Base-by-base conservation (phyloP, 2,888 invertebrate species). In the Meganola albula region DNA sequence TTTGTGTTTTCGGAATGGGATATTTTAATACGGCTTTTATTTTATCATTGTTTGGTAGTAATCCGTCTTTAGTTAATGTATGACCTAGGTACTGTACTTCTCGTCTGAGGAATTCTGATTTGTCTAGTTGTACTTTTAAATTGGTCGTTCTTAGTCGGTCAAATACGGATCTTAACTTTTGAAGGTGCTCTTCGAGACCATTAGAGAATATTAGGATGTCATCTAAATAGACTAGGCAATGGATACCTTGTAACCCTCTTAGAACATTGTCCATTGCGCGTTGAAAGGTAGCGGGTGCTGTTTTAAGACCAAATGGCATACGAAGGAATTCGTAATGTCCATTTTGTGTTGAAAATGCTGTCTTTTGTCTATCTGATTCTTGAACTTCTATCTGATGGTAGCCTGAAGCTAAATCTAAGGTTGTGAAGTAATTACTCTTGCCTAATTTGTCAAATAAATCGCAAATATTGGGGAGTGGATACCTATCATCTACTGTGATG, bases 281-380 rank as follows among this genome's bases (percentile, higher is more conserved):
- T 12, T 26, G 32, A 9, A 37, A 37, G 1, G 32, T 37, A 1
- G 20, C 24, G 1, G 36, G 36, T n/a, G 36, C 36, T 0, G 16
- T 31, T 10, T 37, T 16, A 1, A 58, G 18, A 0, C 56, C 57
- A 27, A 63, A 58, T 0, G 53, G 57, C 51, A 56, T 56, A 5
- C 55, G 24, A 0, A 21, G 13, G 10, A 58, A 60, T 37, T 58
- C 54, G 12, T 32, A 59, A 10, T 58, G 56, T 0, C 52, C 53
- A 1, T 10, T 32, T 4, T 34, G 46, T 2, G 53, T 56, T 2
- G 24, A 42, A 14, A 58, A 58, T 0, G 52, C 56, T 4, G 51
- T 59, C 39, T 58, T 56, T 0, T 14, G 9, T 22, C 22, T 42
- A 18, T 57, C 53, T 4, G 23, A n/a, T 18, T 45, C 23, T 1